Percentiles rank a stretch among this genome's conserved stretches.
phyloP scores from a whole-genome alignment of 1,140 invertebrate species.

The Cydia splendana region DNA sequence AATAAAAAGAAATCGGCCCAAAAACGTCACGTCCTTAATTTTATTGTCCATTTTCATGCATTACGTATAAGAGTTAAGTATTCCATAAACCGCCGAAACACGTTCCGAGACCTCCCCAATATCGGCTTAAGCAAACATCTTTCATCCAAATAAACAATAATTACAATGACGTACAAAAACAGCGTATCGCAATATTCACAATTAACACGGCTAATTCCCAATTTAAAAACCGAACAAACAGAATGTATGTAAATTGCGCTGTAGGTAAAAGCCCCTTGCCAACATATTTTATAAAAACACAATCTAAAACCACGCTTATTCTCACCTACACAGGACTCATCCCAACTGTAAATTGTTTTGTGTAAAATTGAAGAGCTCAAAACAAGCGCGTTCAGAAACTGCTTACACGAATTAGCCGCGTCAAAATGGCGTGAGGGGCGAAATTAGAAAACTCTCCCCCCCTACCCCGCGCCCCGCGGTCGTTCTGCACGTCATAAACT shows the following conservation, averaged over 20 bases:
- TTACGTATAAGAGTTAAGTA: too few species aligned
- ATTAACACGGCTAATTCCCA: constrained; percentile 76
- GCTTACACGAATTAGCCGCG: constrained; percentile 79
- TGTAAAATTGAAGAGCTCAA: constrained; percentile 64
- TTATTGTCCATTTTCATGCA: too few species aligned
- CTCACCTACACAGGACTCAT: constrained; percentile 36
- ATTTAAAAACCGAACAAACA: constrained; percentile 78
- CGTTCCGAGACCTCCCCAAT: background rate
- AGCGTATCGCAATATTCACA: constrained; percentile 46
- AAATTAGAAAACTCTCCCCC: constrained; percentile 73
- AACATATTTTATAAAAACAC: constrained; percentile 12
- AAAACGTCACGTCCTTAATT: too few species aligned
- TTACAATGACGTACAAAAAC: constrained; percentile 44
- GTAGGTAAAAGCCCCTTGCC: constrained; percentile 70
- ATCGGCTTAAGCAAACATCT: constrained; percentile 14
- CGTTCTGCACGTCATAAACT: constrained; percentile 79
- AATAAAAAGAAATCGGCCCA: too few species aligned
- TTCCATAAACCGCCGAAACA: background rate
- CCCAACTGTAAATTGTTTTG: constrained; percentile 35
- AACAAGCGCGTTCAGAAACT: constrained; percentile 77
- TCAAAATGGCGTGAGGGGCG: constrained; percentile 71
- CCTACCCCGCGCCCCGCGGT: constrained; percentile 47
- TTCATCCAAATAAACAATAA: constrained; percentile 30
- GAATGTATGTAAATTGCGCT: constrained; percentile 77
- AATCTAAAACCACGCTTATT: constrained; percentile 44